These are phyloP conservation scores for Epirrita christyi DNA, from an alignment of 2,888 invertebrate species.

Conservation along the genomic window DNA sequence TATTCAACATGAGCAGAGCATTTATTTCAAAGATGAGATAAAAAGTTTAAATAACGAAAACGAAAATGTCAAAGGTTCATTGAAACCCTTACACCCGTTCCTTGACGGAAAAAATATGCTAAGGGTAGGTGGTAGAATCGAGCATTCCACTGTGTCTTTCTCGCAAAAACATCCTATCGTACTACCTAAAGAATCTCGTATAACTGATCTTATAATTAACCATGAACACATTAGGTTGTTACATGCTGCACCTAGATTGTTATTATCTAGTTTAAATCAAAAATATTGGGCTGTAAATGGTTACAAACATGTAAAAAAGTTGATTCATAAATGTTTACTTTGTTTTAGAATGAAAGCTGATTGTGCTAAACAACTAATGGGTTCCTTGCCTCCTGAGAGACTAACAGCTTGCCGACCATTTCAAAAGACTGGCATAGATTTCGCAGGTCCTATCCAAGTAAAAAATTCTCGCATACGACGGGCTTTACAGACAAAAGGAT, in stretches of 20 bases:
- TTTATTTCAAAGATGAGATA: slow-evolving; percentile 27
- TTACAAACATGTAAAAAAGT: slow-evolving; percentile 33
- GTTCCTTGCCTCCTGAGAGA: slow-evolving; percentile 16
- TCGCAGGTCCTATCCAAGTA: not conserved
- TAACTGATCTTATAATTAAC: slow-evolving; percentile 24
- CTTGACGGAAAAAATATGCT: slow-evolving; percentile 26
- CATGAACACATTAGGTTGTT: slow-evolving; percentile 26
- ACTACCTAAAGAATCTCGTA: slow-evolving; percentile 27
- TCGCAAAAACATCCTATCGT: slow-evolving; percentile 32
- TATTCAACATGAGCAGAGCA: slow-evolving; percentile 29
- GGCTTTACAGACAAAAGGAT: slow-evolving; percentile 3
- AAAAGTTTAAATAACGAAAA: slow-evolving; percentile 8
- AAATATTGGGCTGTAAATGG: slow-evolving; percentile 29
- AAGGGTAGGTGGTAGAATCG: slow-evolving; percentile 33
- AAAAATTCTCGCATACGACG: slow-evolving; percentile 1
- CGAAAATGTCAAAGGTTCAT: slow-evolving; percentile 9
- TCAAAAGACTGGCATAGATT: slow-evolving; percentile 5
- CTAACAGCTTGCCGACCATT: slow-evolving; percentile 6
- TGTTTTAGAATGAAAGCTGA: slow-evolving; percentile 35
- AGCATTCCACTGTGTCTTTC: slow-evolving; percentile 25
- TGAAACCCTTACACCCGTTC: slow-evolving; percentile 34
- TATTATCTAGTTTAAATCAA: slow-evolving; percentile 10
- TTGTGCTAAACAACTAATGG: slow-evolving; percentile 34
- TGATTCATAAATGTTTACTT: slow-evolving; percentile 31
- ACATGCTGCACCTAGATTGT: slow-evolving; percentile 26